phyloP scores from a whole-genome alignment of 1,140 invertebrate species.

The Euura saliciscinereae region DNA sequence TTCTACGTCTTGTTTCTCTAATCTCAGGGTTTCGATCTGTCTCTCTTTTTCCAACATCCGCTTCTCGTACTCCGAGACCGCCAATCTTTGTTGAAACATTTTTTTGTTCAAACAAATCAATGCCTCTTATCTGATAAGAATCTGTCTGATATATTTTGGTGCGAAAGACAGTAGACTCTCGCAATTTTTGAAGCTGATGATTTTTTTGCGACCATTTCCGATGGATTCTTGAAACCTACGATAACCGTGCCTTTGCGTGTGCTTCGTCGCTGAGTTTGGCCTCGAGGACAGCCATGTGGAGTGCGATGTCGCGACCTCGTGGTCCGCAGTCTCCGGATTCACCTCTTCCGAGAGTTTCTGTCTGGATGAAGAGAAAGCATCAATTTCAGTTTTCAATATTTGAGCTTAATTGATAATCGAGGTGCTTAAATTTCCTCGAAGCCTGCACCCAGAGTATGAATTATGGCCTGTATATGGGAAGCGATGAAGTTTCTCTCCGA shows the following conservation, averaged over 20 bases:
- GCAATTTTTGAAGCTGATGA: too few species aligned
- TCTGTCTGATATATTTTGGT: too few species aligned
- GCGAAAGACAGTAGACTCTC: too few species aligned
- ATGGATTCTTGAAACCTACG: conserved; percentile 22
- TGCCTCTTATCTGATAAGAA: too few species aligned
- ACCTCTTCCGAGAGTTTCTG: not conserved
- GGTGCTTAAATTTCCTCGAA: not conserved
- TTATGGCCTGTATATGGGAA: too few species aligned
- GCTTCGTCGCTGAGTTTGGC: conserved; percentile 23
- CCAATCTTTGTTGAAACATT: not conserved
- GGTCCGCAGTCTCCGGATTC: not conserved
- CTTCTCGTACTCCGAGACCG: conserved; percentile 25
- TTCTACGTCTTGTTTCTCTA: conserved; percentile 19
- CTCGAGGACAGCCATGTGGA: conserved; percentile 14
- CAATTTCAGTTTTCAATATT: too few species aligned
- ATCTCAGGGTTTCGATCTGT: conserved; percentile 24
- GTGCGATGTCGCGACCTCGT: not conserved
- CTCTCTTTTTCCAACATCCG: conserved; percentile 25
- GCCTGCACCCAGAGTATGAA: not conserved
- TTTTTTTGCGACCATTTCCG: not conserved
- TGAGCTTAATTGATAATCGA: not conserved
- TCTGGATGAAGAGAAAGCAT: not conserved
- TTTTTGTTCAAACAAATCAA: too few species aligned
- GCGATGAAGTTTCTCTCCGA: too few species aligned
- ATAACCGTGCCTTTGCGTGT: conserved; percentile 23